Evolutionary conservation across 2,797 vertebrate species (phyloP).

Genomic region (Eleutherodactylus coqui): DNA sequence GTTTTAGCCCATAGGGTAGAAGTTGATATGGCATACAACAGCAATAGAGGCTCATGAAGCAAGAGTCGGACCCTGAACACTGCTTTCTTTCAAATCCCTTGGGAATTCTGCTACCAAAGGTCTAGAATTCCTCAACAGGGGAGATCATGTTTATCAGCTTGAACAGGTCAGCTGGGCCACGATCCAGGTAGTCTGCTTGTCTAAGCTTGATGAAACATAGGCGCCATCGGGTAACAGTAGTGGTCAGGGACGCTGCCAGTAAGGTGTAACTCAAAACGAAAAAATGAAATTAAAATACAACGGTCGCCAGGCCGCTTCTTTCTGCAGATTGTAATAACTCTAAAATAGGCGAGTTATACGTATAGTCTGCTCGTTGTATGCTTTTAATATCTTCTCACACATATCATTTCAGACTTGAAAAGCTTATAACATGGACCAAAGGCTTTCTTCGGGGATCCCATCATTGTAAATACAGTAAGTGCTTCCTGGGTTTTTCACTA

Average conservation of each 20-base stretch:
- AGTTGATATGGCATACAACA: conserved; percentile 70
- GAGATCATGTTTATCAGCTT: conserved; percentile 87
- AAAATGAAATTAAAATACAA: conserved; percentile 82
- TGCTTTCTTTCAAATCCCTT: conserved; percentile 80
- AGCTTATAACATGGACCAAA: conserved; percentile 49
- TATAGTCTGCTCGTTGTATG: conserved; percentile 67
- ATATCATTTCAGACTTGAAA: conserved; percentile 65
- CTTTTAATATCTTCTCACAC: conserved; percentile 63
- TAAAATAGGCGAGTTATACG: conserved; percentile 57
- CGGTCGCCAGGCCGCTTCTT: conserved; percentile 73
- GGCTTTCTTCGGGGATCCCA: background rate
- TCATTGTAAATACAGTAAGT: conserved; percentile 39
- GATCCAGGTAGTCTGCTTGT: conserved; percentile 85
- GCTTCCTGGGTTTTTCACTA: conserved; percentile 33
- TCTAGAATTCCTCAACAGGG: conserved; percentile 82
- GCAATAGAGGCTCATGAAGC: conserved; percentile 79
- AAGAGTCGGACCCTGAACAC: conserved; percentile 71
- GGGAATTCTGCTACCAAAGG: conserved; percentile 80
- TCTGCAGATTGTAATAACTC: conserved; percentile 72
- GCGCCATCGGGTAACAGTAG: conserved; percentile 90
- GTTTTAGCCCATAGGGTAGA: conserved; percentile 75
- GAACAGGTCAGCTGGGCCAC: conserved; percentile 81
- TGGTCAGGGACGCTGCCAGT: conserved; percentile 80
- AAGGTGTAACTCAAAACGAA: conserved; percentile 89
- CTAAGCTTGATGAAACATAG: conserved; percentile 84